These are phyloP conservation scores for Hemibagrus guttatus DNA, from an alignment of 2,797 vertebrate species.

Conservation along the genomic window DNA sequence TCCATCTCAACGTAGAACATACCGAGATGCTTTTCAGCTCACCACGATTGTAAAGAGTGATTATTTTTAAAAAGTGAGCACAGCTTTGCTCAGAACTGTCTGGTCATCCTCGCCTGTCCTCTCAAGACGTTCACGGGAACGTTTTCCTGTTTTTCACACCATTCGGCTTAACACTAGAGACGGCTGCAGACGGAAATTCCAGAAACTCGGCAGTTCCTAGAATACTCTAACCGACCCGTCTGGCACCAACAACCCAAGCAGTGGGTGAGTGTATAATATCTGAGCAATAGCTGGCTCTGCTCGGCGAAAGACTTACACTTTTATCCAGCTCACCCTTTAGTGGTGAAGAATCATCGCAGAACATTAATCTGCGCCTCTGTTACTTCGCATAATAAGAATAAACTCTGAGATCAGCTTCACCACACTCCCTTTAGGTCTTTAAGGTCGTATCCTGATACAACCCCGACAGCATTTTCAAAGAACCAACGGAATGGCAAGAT, in stretches of 20 bases:
- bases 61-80: too few relatives aligned
- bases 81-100: neutral
- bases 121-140: neutral
- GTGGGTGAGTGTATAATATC: neutral
- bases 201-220: neutral
- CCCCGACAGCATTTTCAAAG: constrained; percentile 2
- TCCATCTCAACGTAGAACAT: too few relatives aligned
- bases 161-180: too few relatives aligned
- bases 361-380: neutral
- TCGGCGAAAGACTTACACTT: neutral
- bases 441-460: constrained; percentile 27
- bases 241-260: neutral
- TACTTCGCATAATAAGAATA: constrained; percentile 1
- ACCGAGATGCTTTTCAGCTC: neutral
- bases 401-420: neutral
- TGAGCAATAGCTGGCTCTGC: neutral
- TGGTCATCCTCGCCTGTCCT: neutral
- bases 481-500: constrained; percentile 14
- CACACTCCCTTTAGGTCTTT: neutral
- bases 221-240: neutral
- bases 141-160: neutral
- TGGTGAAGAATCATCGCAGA: too few relatives aligned
- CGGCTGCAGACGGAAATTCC: neutral
- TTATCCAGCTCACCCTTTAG: too few relatives aligned
- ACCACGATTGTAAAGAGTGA: neutral